A percentile compares a stretch with the other conserved stretches of the same genome.
These are phyloP conservation scores for Noctua comes DNA, from an alignment of 2,888 invertebrate species.

Conservation along the genomic window DNA sequence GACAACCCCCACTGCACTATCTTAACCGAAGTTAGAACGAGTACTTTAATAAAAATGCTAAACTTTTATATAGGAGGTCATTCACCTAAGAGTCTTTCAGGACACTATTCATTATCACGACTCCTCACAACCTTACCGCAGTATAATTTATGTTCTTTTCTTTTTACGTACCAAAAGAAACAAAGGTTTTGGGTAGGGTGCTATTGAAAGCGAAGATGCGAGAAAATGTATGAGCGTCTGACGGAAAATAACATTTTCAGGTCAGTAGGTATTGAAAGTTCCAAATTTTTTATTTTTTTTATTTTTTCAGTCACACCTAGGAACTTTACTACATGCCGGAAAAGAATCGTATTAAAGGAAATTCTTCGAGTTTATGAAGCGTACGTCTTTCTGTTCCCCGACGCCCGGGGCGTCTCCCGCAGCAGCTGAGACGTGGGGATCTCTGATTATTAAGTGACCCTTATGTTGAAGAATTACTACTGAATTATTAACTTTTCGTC, in stretches of 20 bases:
- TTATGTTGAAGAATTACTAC: too few species aligned
- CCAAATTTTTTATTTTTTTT: too few species aligned
- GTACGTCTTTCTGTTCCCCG: too few species aligned
- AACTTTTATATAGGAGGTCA: conserved; percentile 32
- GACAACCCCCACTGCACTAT: conserved; percentile 23
- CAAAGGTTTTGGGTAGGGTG: neutral
- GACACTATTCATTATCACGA: conserved; percentile 32
- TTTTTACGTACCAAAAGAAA: conserved; percentile 19
- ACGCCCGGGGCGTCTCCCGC: too few species aligned
- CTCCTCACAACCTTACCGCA: conserved; percentile 6
- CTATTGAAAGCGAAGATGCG: neutral
- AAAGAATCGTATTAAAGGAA: too few species aligned
- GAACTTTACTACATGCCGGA: too few species aligned
- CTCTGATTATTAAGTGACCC: too few species aligned
- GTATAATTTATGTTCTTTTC: conserved; percentile 24
- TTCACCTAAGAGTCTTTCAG: conserved; percentile 31
- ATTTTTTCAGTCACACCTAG: too few species aligned
- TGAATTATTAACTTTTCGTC: too few species aligned
- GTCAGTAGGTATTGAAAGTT: neutral
- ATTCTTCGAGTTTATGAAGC: too few species aligned
- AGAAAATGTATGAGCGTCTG: neutral
- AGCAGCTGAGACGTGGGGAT: too few species aligned
- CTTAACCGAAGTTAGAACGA: conserved; percentile 30
- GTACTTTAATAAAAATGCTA: conserved; percentile 48
- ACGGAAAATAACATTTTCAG: neutral